These are phyloP conservation scores for Philereme vetulata DNA, from an alignment of 2,888 invertebrate species.

Conservation along the genomic window DNA sequence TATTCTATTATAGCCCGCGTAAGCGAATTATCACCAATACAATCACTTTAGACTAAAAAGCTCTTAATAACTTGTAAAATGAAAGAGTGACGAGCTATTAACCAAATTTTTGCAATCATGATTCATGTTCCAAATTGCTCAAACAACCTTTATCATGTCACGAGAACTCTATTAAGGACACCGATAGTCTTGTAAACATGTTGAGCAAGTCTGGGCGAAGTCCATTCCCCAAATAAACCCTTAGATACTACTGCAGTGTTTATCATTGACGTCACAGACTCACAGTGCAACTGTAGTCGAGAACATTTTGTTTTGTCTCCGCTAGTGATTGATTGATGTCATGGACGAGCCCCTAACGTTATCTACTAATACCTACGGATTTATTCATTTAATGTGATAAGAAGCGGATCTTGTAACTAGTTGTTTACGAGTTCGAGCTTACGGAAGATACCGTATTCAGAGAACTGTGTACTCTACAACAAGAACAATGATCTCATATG, in stretches of 20 bases:
- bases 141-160: constrained; percentile 16
- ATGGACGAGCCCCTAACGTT: constrained; percentile 79
- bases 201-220: constrained; percentile 30
- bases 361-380: constrained; percentile 45
- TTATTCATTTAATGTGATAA: constrained; percentile 32
- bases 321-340: constrained; percentile 69
- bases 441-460: constrained; percentile 12
- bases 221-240: constrained; percentile 31
- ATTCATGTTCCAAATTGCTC: constrained; percentile 1
- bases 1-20: too few relatives aligned
- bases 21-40: too few relatives aligned
- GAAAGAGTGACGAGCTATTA: too few relatives aligned
- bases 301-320: constrained; percentile 72
- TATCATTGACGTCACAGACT: constrained; percentile 58
- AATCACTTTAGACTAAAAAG: too few relatives aligned
- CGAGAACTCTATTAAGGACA: constrained; percentile 15
- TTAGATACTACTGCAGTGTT: constrained; percentile 41
- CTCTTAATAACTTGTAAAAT: too few relatives aligned
- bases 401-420: constrained; percentile 58
- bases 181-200: constrained; percentile 37
- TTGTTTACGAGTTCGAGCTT: constrained; percentile 28
- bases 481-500: background rate
- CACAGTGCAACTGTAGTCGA: constrained; percentile 58
- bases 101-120: background rate
- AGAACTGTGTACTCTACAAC: background rate